Evolutionary conservation across 2,888 invertebrate species (phyloP), one percentile per base, ranked within the genome.

Genomic region (Drosophila incognita): DNA sequence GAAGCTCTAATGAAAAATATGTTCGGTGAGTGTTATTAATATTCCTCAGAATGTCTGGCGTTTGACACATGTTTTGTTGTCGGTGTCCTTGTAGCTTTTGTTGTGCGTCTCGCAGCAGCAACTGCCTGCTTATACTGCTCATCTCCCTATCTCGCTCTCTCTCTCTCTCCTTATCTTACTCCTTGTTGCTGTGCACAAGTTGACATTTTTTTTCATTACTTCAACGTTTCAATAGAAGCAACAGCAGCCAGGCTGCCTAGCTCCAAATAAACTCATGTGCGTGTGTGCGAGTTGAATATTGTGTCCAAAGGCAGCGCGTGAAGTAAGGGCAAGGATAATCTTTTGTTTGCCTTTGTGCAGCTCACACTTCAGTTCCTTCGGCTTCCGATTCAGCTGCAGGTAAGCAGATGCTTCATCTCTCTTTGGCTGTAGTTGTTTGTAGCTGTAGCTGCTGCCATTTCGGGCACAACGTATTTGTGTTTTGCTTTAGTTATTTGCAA

Each of bases 121-220:
- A 42, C 57, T 59, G 31, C 11, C 48, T 57, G 62, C 31, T 51
- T 53, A 36, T 58, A n/a, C 48, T 58, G 46, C 53, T 56, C 36
- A 38, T 18, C 36, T 27, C 27, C 18, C 10, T 24, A 5, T 3
- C 21, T 10, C 8, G 10, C 29, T 51, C 5, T 6, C 29, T n/a
- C 7, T 21, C 53, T n/a, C n/a, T 21, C 29, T 10, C 2, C 21
- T 1, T n/a, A 11, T 54, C 13, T 2, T 13, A n/a, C 21, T 24
- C 21, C 46, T 2, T 46, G 36, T 27, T 27, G 27, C 56, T 72
- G 51, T 66, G 71, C 69, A 71, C 69, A 81, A 82, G 81, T 79
- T 89, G 89, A 89, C 88, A 83, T 82, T 89, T 88, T 86, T 87
- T 87, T 87, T 87, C 88, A 87, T 87, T 89, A 89, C 88, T 76